These are phyloP conservation scores for Dynastes maya DNA, from an alignment of 2,888 invertebrate genomes.

Conservation along the genomic window DNA sequence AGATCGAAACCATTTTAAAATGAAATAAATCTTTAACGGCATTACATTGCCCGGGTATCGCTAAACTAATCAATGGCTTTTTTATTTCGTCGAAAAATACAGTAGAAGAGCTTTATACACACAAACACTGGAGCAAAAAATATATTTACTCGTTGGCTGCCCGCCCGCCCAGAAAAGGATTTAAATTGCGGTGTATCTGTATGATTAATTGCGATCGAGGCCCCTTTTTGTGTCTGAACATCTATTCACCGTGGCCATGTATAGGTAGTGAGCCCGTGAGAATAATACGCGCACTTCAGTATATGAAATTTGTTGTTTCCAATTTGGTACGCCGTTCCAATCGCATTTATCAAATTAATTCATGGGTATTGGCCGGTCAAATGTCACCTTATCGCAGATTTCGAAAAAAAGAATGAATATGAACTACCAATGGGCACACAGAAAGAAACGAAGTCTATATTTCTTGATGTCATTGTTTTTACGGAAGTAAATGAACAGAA, in stretches of 20 bases:
- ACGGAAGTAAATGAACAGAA: too few species aligned
- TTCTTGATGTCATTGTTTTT: too few species aligned
- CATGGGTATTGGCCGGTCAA: neutral
- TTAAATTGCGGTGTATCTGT: constrained; percentile 43
- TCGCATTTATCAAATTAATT: constrained; percentile 11
- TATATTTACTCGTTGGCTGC: constrained; percentile 31
- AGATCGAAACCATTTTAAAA: constrained; percentile 28
- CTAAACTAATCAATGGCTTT: constrained; percentile 38
- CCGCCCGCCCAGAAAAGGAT: constrained; percentile 29
- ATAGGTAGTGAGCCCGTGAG: constrained; percentile 1
- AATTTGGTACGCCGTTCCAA: constrained; percentile 17
- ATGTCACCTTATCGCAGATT: neutral
- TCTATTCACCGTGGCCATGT: constrained; percentile 14
- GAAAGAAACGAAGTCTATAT: too few species aligned
- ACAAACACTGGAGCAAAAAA: constrained; percentile 25
- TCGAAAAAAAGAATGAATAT: neutral
- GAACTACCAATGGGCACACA: neutral
- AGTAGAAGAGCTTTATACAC: constrained; percentile 3
- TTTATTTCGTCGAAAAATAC: constrained; percentile 27
- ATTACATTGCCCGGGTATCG: constrained; percentile 20
- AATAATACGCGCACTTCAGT: constrained; percentile 8
- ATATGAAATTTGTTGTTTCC: constrained; percentile 26
- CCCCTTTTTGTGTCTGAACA: constrained; percentile 26
- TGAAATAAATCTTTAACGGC: constrained; percentile 34
- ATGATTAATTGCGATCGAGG: constrained; percentile 37